Evolutionary conservation across 2,888 invertebrate genomes (phyloP).

Genomic region (Synanthedon myopaeformis): DNA sequence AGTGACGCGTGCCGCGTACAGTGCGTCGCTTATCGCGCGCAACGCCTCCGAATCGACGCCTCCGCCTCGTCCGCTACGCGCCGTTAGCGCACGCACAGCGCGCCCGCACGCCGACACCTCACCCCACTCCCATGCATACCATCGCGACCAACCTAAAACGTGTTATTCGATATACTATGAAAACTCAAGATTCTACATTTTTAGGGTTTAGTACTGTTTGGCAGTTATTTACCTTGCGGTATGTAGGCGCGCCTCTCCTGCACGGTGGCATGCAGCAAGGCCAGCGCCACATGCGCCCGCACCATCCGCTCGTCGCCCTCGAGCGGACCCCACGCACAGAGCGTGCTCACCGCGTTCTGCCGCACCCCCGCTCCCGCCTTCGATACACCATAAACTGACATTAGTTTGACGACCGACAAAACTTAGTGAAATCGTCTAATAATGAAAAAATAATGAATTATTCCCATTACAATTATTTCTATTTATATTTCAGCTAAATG

Average conservation of each 20-base stretch:
- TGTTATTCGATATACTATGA: background rate
- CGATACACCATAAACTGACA: no score
- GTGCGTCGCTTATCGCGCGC: slow-evolving; percentile 25
- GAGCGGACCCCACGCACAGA: slow-evolving; percentile 73
- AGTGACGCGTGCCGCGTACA: slow-evolving; percentile 44
- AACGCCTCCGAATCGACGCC: slow-evolving; percentile 10
- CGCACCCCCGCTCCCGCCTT: slow-evolving; percentile 88
- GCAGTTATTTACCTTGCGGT: slow-evolving; percentile 74
- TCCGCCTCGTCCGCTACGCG: background rate
- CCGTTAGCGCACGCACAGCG: slow-evolving; percentile 14
- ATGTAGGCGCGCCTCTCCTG: slow-evolving; percentile 93
- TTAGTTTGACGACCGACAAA: no score
- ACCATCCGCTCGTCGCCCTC: slow-evolving; percentile 26
- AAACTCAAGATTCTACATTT: no score
- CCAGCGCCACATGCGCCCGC: slow-evolving; percentile 75
- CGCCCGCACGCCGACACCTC: slow-evolving; percentile 32
- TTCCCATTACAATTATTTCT: no score
- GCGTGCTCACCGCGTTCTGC: slow-evolving; percentile 81
- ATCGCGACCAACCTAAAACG: slow-evolving; percentile 51
- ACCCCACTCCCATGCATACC: slow-evolving; percentile 64
- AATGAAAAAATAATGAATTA: no score
- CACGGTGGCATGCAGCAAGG: slow-evolving; percentile 89
- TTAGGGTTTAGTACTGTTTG: no score
- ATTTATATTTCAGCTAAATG: no score
- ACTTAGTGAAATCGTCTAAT: no score